Conservation (phyloP, 2,888 invertebrate species). For the Caenorhabditis sp. region DNA sequence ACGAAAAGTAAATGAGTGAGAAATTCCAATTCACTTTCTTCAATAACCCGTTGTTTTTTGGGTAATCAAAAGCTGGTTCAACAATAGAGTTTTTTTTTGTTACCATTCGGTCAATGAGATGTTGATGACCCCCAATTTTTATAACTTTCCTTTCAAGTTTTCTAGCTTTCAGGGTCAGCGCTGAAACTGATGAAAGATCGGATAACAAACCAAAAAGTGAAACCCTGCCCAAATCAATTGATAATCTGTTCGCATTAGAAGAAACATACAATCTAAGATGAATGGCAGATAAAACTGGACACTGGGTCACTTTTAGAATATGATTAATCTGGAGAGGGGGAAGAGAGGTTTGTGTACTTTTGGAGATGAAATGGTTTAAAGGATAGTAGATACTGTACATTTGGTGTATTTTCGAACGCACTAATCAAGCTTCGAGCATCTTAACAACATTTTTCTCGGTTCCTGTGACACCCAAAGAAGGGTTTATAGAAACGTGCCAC, state of each 20-base stretch:
- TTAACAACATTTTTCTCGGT: no score
- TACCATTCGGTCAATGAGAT: conserved; percentile 23
- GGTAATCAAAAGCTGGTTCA: conserved; percentile 35
- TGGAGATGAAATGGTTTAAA: neutral
- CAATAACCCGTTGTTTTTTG: neutral
- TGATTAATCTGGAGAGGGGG: neutral
- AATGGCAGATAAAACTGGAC: conserved; percentile 36
- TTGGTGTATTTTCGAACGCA: neutral
- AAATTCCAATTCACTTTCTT: conserved; percentile 36
- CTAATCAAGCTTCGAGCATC: no score
- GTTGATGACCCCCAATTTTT: conserved; percentile 21
- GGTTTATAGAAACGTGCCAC: no score
- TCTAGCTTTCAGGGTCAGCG: neutral
- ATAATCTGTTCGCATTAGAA: conserved; percentile 19
- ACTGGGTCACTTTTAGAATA: conserved; percentile 30
- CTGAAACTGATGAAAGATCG: neutral
- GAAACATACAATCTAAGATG: neutral
- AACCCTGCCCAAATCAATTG: neutral
- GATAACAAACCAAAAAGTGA: conserved; percentile 13
- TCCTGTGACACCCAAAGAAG: no score
- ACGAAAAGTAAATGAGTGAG: conserved; percentile 20
- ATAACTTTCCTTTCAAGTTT: conserved; percentile 8
- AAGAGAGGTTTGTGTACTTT: neutral
- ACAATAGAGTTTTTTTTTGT: neutral
- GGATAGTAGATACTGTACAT: neutral